A percentile compares a stretch with the other conserved stretches of the same genome.
Conservation (phyloP, 2,888 invertebrate species). For the Stictocephala bisonia region DNA sequence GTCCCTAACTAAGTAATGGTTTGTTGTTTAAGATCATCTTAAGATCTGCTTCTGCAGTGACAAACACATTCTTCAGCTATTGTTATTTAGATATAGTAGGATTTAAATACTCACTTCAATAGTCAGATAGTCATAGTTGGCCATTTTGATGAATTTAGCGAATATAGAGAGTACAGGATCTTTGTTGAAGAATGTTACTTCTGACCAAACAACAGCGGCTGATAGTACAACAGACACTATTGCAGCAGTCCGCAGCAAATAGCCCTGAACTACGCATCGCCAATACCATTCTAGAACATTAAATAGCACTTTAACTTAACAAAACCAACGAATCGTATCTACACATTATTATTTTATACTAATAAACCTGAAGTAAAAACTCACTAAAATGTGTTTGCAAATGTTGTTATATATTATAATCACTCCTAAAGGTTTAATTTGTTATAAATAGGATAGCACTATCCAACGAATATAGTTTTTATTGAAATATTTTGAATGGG, state of each 20-base stretch:
- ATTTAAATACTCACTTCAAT: slow-evolving; percentile 84
- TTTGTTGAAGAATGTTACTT: slow-evolving; percentile 96
- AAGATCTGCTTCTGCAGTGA: no score
- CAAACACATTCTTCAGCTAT: no score
- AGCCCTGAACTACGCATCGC: slow-evolving; percentile 86
- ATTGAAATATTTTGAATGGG: no score
- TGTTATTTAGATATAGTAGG: no score
- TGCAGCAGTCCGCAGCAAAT: slow-evolving; percentile 79
- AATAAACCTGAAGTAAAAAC: not conserved
- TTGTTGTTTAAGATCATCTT: no score
- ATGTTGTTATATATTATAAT: not conserved
- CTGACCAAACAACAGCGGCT: slow-evolving; percentile 97
- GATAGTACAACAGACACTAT: slow-evolving; percentile 82
- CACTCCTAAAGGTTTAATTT: no score
- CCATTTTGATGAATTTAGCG: slow-evolving; percentile 90
- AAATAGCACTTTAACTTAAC: not conserved
- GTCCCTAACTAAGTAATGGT: no score
- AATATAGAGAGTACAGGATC: slow-evolving; percentile 94
- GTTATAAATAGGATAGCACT: no score
- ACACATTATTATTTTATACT: not conserved
- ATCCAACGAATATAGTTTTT: no score
- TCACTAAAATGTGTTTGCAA: not conserved
- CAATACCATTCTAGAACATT: slow-evolving; percentile 91
- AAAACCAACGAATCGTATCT: not conserved
- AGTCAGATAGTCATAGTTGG: slow-evolving; percentile 91